Evolutionary conservation across 1,140 invertebrate species (phyloP), one percentile per base, ranked within the genome.

Genomic region (Drosophila kurseongensis): DNA sequence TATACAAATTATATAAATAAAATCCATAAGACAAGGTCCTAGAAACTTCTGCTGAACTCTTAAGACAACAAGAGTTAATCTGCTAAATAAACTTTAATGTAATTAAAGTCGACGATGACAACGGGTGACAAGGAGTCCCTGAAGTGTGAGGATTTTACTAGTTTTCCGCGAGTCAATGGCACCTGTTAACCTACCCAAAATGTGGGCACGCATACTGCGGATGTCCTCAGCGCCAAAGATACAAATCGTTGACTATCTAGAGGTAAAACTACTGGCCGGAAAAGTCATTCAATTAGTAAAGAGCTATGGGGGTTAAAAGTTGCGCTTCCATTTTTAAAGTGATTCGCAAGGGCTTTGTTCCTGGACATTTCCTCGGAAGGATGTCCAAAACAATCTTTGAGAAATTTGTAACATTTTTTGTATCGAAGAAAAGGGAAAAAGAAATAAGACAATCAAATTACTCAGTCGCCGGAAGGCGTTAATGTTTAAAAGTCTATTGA

Each of bases 131-230:
- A 81, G 52, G 83, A 81, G 52, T 56, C 78, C 9, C 68, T 86
- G 6, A 91, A 91, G 48, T 58, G 72, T 16, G 83, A 90, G 48
- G 78, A 80, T 50, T 76, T 90, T 52, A 60, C 85, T 48, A 74
- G 81, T 42, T 78, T 89, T 5, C 67, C 92, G 47, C 76, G 80
- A 29, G 91, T 79, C 76, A 85, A 92, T 92, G 93, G 93, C 76
- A 78, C 93, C 60, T 66, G 93, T 71, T 81, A 93, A 84, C 55
- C 80, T 94, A 27, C 92, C 94, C 45, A 93, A 93, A 36, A 93
- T 94, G 77, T 94, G 94, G 94, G 93, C 93, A 6, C 94, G 94
- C 75, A 93, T 94, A 75, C 90, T 94, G 65, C 92, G 93, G 14
- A 92, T 94, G 40, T 90, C 77, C 60, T 93, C 80, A 36, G 72